A percentile compares a stretch with the other conserved stretches of the same genome.
These are phyloP conservation scores for Iselma pallidipennis DNA, from an alignment of 2,888 invertebrate genomes.

Conservation along the genomic window DNA sequence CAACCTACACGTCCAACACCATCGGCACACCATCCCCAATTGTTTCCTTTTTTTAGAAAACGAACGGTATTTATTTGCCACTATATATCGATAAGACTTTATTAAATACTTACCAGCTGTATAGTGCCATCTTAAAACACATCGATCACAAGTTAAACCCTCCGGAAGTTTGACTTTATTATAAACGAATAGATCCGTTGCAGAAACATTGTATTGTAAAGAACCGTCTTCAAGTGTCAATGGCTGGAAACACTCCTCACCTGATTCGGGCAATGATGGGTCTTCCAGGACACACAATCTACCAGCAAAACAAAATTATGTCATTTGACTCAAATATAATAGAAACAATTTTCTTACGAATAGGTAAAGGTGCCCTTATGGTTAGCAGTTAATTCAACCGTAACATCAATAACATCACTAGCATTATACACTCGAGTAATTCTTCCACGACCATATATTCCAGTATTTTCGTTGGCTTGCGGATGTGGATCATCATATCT, in stretches of 20 bases:
- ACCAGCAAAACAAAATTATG: too few relatives aligned
- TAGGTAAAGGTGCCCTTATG: conserved; percentile 46
- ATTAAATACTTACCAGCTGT: conserved; percentile 40
- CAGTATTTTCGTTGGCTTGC: conserved; percentile 48
- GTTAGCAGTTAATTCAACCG: conserved; percentile 47
- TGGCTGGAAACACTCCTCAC: conserved; percentile 58
- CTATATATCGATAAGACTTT: neutral
- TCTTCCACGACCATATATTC: conserved; percentile 51
- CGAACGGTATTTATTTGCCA: conserved; percentile 14
- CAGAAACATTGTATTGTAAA: conserved; percentile 37
- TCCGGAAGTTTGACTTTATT: conserved; percentile 48
- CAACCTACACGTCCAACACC: conserved; percentile 44
- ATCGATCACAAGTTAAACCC: conserved; percentile 52
- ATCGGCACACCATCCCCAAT: conserved; percentile 47
- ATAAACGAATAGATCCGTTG: conserved; percentile 33
- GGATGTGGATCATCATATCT: conserved; percentile 41
- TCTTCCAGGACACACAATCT: conserved; percentile 58
- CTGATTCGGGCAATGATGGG: conserved; percentile 51
- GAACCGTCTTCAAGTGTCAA: conserved; percentile 41
- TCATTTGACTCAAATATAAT: too few relatives aligned
- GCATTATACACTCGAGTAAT: conserved; percentile 46
- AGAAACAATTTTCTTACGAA: conserved; percentile 21
- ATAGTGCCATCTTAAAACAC: conserved; percentile 58
- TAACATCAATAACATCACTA: conserved; percentile 39
- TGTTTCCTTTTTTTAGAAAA: conserved; percentile 45